Base-by-base conservation (phyloP, 1,140 invertebrate species). In the Armadillidium nasatum region DNA sequence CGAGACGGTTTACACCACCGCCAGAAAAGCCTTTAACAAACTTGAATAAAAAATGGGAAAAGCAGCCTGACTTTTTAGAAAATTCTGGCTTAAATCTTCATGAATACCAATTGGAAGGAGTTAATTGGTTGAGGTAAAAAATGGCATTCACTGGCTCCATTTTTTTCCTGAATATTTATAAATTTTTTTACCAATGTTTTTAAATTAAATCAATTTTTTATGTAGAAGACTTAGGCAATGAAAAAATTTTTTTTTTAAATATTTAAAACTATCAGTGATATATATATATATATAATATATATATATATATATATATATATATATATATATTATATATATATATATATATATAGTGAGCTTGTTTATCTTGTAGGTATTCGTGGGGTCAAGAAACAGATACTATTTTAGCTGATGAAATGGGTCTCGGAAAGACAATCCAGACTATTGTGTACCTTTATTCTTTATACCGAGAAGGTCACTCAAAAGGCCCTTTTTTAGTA, bases 341-440 rank as follows among this genome's bases (percentile, higher is more conserved):
- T 33, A 33, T 33, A 33, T 33, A 33, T 33, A 33, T 33, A 33
- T 33, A 33, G n/a, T n/a, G n/a, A n/a, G n/a, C n/a, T n/a, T 33
- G 93, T 93, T 87, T 98, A 81, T 88, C 95, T 67, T 99, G 96
- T 77, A 81, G 80, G 50, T 79, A 81, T 85, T 99, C 96, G 0
- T 99, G 96, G 96, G 92, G 93, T 4, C 93, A 99, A 84, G 92
- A 91, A 45, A 99, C 95, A 44, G 97, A 99, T 83, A 99, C 97
- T 11, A 99, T 99, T 83, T 86, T 99, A 4, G 98, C 98, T 72
- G 91, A 99, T 85, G 98, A 99, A 87, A 99, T 99, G 97, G 97
- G 98, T 89, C 88, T 99, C 10, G 98, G 97, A 71, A 99, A 99
- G 89, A 99, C 97, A 1, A 99, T 99, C 78, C 97, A 99, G 84